These are phyloP conservation scores for Spea multiplicata DNA, from an alignment of 2,113 vertebrate genomes.

Conservation along the genomic window DNA sequence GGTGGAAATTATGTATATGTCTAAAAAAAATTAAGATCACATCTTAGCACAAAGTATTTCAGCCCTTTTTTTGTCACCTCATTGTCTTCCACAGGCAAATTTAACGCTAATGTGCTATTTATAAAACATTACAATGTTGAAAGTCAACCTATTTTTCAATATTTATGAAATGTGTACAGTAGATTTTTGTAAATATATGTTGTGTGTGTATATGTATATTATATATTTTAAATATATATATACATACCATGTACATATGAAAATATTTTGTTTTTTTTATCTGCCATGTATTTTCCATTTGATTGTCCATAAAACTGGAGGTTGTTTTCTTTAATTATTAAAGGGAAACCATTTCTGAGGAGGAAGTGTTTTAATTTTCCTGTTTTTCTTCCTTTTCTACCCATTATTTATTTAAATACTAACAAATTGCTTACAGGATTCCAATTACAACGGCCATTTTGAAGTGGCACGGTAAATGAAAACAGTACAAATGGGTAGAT, in stretches of 20 bases:
- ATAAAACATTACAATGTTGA: slow-evolving; percentile 87
- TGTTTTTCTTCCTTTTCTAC: too few relatives aligned
- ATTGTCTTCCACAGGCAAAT: slow-evolving; percentile 84
- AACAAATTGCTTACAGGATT: too few relatives aligned
- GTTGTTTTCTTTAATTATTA: slow-evolving; percentile 1
- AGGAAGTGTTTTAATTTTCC: too few relatives aligned
- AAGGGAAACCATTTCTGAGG: slow-evolving; percentile 9
- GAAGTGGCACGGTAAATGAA: too few relatives aligned
- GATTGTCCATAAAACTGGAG: background rate
- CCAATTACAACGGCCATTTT: too few relatives aligned
- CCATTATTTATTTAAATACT: too few relatives aligned
- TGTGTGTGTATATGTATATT: slow-evolving; percentile 62
- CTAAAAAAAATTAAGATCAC: background rate
- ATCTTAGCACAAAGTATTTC: slow-evolving; percentile 62
- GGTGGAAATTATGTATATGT: background rate
- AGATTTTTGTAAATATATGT: slow-evolving; percentile 69
- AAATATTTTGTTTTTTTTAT: slow-evolving; percentile 50
- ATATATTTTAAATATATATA: slow-evolving; percentile 47
- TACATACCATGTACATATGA: slow-evolving; percentile 57
- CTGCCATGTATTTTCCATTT: slow-evolving; percentile 8
- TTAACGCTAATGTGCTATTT: slow-evolving; percentile 88
- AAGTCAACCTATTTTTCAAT: slow-evolving; percentile 98
- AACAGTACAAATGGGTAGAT: too few relatives aligned
- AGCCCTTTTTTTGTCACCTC: slow-evolving; percentile 70
- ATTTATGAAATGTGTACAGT: slow-evolving; percentile 81